Conservation (phyloP, 2,888 invertebrate genomes). For the Pristionchus entomophagus region DNA sequence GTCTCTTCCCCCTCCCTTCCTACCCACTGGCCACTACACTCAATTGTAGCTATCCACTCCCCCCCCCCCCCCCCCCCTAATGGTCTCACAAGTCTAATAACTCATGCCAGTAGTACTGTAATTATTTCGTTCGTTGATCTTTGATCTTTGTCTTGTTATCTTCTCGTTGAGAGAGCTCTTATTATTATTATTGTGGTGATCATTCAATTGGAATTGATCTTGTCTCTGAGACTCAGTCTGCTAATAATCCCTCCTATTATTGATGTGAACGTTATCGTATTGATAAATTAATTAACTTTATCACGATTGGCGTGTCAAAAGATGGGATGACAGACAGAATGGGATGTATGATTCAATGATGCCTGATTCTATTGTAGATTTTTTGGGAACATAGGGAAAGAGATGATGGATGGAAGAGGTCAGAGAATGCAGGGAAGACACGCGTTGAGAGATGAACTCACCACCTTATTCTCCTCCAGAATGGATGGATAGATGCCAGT, state of each 20-base stretch:
- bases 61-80: too few relatives aligned
- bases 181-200: not conserved
- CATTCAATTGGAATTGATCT: not conserved
- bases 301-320: too few relatives aligned
- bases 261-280: not conserved
- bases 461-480: not conserved
- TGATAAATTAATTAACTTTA: too few relatives aligned
- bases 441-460: not conserved
- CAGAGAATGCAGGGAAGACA: not conserved
- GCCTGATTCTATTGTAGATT: too few relatives aligned
- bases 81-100: not conserved
- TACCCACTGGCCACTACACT: not conserved
- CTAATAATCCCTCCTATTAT: not conserved
- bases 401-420: not conserved
- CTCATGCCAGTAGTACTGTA: too few relatives aligned
- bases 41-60: not conserved
- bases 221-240: conserved; percentile 8
- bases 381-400: too few relatives aligned
- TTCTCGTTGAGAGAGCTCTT: not conserved
- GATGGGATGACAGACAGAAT: too few relatives aligned
- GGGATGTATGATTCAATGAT: too few relatives aligned
- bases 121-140: too few relatives aligned
- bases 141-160: too few relatives aligned
- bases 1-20: not conserved
- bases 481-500: not conserved